Percentiles rank a stretch among this genome's conserved stretches.
These are phyloP conservation scores for Laupala kohalensis DNA, from an alignment of 1,140 invertebrate species.

Conservation along the genomic window DNA sequence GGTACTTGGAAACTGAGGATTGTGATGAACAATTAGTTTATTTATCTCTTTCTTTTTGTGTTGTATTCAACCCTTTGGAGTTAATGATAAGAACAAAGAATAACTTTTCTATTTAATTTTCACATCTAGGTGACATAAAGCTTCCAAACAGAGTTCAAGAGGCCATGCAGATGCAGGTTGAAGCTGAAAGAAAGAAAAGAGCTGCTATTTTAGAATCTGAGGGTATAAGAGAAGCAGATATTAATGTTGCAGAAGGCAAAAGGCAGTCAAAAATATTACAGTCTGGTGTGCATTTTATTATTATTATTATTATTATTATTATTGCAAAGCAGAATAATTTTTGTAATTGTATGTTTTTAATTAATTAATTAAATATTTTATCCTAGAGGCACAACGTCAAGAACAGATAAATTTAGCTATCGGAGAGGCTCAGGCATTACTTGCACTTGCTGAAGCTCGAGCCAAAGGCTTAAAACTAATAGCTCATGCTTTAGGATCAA, in stretches of 20 bases:
- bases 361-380: too few species aligned
- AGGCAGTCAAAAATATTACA: conserved; percentile 79
- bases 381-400: conserved; percentile 66
- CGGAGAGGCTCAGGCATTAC: conserved; percentile 76
- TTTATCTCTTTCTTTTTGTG: too few species aligned
- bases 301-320: too few species aligned
- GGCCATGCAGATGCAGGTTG: conserved; percentile 99
- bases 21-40: too few species aligned
- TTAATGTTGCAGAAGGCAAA: conserved; percentile 95
- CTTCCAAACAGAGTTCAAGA: conserved; percentile 87
- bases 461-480: conserved; percentile 64
- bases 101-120: background rate
- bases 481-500: conserved; percentile 45
- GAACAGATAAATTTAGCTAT: conserved; percentile 78
- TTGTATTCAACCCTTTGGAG: background rate
- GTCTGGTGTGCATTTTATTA: too few species aligned
- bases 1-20: too few species aligned
- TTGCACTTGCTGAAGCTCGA: conserved; percentile 72
- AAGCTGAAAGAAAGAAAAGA: conserved; percentile 92
- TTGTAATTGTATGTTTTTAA: too few species aligned
- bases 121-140: conserved; percentile 68
- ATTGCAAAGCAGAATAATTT: too few species aligned
- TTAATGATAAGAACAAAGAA: background rate
- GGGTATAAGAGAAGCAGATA: conserved; percentile 84
- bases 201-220: conserved; percentile 96